Conservation (phyloP, 2,113 vertebrate genomes). For the Ciconia maguari region DNA sequence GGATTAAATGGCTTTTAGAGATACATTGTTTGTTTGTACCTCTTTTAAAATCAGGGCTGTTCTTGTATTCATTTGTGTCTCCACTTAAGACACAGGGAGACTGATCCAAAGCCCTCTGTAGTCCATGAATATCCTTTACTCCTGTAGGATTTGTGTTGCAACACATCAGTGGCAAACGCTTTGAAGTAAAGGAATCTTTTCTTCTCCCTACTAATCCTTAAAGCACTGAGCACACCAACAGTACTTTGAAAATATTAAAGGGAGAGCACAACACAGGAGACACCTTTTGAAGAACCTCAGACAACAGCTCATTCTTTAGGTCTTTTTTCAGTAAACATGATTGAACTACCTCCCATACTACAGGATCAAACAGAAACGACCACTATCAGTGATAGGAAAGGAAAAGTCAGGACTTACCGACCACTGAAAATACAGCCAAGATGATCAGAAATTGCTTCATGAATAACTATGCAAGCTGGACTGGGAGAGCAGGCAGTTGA, state of each 20-base stretch:
- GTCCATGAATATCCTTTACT: not conserved
- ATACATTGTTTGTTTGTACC: not conserved
- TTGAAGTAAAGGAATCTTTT: not conserved
- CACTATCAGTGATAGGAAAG: fast-evolving
- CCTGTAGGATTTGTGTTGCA: not conserved
- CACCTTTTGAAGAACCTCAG: not conserved
- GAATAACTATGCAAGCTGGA: not conserved
- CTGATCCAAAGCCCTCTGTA: not conserved
- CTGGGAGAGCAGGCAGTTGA: not conserved
- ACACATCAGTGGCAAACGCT: not conserved
- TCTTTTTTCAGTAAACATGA: not conserved
- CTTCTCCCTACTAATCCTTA: not conserved
- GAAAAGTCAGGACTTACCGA: conserved; percentile 63
- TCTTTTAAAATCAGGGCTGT: not conserved
- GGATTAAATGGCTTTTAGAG: not conserved
- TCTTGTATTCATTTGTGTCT: not conserved
- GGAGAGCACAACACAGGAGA: not conserved
- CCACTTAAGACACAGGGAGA: not conserved
- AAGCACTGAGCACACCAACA: not conserved
- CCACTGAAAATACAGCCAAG: conserved; percentile 42
- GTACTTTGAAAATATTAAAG: not conserved
- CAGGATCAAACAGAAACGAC: not conserved
- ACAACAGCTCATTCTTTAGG: not conserved
- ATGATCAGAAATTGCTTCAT: conserved; percentile 68
- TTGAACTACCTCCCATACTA: not conserved